phyloP scores from a whole-genome alignment of 2,888 invertebrate genomes.

The Yponomeuta evonymella region DNA sequence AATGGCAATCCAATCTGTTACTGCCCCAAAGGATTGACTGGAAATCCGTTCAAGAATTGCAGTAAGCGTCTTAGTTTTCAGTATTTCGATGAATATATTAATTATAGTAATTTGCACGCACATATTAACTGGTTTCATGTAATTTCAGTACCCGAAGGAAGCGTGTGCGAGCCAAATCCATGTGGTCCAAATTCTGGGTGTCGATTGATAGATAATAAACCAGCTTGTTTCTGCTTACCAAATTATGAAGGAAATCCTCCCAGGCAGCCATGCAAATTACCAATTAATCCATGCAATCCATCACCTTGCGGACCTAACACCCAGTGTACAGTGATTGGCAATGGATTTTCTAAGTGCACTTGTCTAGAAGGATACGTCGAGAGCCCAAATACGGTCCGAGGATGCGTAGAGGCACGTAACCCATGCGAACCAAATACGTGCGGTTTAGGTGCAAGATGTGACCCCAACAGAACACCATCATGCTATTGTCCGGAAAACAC shows the following conservation, averaged over 20 bases:
- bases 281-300: constrained; percentile 87
- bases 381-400: constrained; percentile 91
- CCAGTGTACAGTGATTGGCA: constrained; percentile 84
- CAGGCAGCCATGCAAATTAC: constrained; percentile 80
- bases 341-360: constrained; percentile 91
- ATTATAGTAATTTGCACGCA: too few relatives aligned
- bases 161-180: constrained; percentile 87
- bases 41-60: constrained; percentile 93
- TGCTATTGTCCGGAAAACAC: constrained; percentile 91
- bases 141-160: constrained; percentile 89
- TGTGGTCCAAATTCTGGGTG: constrained; percentile 92
- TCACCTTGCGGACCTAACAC: constrained; percentile 94
- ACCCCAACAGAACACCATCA: constrained; percentile 84
- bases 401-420: constrained; percentile 86
- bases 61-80: constrained; percentile 78
- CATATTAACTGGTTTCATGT: constrained; percentile 7
- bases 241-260: constrained; percentile 93
- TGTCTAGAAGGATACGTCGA: constrained; percentile 89
- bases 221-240: constrained; percentile 91
- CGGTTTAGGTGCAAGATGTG: constrained; percentile 86
- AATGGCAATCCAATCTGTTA: constrained; percentile 91
- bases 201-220: constrained; percentile 82
- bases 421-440: constrained; percentile 90
- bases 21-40: constrained; percentile 92
- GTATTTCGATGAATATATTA: neutral